Conservation (phyloP, 2,797 vertebrate species). For the Cirrhinus molitorella region DNA sequence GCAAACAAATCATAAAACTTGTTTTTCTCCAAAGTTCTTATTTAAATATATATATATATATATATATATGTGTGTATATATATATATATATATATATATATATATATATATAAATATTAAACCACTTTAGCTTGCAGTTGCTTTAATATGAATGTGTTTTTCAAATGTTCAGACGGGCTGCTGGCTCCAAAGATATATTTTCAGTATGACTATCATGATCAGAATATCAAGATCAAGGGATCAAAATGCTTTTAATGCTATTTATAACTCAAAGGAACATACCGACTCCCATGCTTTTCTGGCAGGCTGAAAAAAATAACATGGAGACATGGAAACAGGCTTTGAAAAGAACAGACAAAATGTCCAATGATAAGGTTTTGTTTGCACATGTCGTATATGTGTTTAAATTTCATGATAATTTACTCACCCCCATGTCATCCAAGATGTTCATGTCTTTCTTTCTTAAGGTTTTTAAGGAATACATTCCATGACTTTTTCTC, state of each 20-base stretch:
- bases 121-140: not conserved
- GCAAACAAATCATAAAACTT: not conserved
- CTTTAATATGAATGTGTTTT: not conserved
- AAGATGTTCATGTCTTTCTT: too few relatives aligned
- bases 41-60: too few relatives aligned
- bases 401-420: not conserved
- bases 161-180: not conserved
- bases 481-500: too few relatives aligned
- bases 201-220: constrained; percentile 5
- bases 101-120: not conserved
- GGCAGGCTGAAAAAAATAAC: not conserved
- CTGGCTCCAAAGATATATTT: not conserved
- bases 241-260: constrained; percentile 35
- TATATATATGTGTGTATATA: too few relatives aligned
- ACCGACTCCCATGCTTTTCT: constrained; percentile 18
- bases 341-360: constrained; percentile 1
- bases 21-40: not conserved
- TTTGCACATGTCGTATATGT: not conserved
- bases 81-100: too few relatives aligned
- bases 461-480: too few relatives aligned
- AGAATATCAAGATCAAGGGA: constrained; percentile 29
- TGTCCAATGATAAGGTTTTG: not conserved
- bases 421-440: too few relatives aligned
- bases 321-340: not conserved
- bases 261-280: constrained; percentile 21